Conservation (phyloP, 2,797 vertebrate species). For the Enteromius fasciolatus region DNA sequence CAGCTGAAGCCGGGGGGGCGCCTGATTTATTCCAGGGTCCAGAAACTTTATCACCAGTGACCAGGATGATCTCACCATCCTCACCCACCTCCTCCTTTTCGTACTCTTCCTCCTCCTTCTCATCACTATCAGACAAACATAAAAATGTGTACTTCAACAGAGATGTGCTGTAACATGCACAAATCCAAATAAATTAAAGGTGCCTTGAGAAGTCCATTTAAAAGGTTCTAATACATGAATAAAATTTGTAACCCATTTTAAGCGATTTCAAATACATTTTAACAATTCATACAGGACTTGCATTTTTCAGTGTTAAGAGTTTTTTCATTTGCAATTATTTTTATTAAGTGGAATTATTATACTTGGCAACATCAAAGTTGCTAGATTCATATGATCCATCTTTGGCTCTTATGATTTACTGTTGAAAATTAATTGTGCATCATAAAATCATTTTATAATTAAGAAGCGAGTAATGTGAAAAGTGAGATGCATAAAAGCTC, state of each 20-base stretch:
- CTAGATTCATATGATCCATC: neutral
- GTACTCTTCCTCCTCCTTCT: constrained; percentile 93
- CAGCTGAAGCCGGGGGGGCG: constrained; percentile 72
- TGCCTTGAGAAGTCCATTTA: neutral
- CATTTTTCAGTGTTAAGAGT: neutral
- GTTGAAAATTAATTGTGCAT: neutral
- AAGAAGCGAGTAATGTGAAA: too few relatives aligned
- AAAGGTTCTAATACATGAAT: neutral
- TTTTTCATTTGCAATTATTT: neutral
- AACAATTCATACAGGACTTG: neutral
- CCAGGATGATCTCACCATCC: constrained; percentile 87
- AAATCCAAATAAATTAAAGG: neutral
- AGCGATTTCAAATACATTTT: neutral
- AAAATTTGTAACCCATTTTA: neutral
- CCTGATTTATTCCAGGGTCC: constrained; percentile 97
- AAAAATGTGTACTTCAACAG: neutral
- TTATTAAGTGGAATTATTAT: neutral
- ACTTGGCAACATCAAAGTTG: neutral
- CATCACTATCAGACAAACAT: constrained; percentile 72
- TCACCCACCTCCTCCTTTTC: constrained; percentile 94
- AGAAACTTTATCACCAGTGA: constrained; percentile 84
- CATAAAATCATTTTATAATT: too few relatives aligned
- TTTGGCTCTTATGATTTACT: neutral
- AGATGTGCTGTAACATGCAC: neutral
- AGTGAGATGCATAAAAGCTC: neutral